Evolutionary conservation across 2,888 invertebrate species (phyloP), one percentile per base, ranked within the genome.

Genomic region (Drosophila anceps): DNA sequence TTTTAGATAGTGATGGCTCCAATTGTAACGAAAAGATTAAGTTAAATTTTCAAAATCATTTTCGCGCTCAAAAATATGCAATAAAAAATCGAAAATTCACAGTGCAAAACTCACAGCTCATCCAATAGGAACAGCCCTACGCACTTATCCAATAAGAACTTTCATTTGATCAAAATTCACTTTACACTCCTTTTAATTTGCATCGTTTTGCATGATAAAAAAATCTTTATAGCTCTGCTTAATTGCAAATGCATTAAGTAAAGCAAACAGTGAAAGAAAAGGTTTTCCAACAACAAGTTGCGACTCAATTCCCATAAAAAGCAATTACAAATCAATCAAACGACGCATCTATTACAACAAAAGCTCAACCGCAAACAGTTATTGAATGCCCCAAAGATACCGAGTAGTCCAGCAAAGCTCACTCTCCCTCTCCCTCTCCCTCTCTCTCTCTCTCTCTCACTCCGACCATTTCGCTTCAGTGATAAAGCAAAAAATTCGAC

Each of bases 321-420:
- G 55, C 82, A 84, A 82, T 88, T 88, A 88, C 71, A 83, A 64
- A 50, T 50, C 88, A 71, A 82, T 88, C 86, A 79, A 85, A 68
- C 59, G 59, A 50, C 60, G 48, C 62, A 76, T 73, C 63, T 64
- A 63, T 69, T 57, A 59, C 59, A 53, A 69, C 62, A 82, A 79
- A 59, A 76, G 35, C 46, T 61, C 31, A n/a, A 64, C 54, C 64
- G 43, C 66, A 69, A 75, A 55, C 63, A 55, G 67, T 58, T 68
- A 37, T 70, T 59, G 43, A 51, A 74, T 59, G 59, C 39, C 46
- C 51, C 20, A 57, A 60, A 46, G 63, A 68, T 58, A 44, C n/a
- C n/a, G 60, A 74, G 35, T 24, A 48, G 24, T 20, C 24, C 58
- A 39, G 24, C 43, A 57, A 55, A 35, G 37, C 33, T 18, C 5